phyloP scores from a whole-genome alignment of 2,888 invertebrate species.

The Omphaloscelis lunosa region DNA sequence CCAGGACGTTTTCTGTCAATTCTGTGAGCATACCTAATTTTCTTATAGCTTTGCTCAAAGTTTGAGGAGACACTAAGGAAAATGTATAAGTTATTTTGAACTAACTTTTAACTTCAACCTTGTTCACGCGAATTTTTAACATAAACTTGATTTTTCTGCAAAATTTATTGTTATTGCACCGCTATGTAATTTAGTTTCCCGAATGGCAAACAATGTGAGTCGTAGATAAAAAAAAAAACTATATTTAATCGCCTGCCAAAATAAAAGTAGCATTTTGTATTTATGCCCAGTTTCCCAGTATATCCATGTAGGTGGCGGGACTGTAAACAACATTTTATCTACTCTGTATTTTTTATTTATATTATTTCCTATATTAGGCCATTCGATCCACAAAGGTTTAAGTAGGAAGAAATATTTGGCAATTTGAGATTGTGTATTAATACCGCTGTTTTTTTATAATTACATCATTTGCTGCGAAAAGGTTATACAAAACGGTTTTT shows the following conservation, averaged over 20 bases:
- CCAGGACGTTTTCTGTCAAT: slow-evolving; percentile 89
- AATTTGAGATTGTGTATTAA: neutral
- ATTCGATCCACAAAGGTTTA: neutral
- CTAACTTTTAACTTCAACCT: neutral
- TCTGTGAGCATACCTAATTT: slow-evolving; percentile 80
- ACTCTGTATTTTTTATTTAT: no score
- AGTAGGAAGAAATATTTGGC: neutral
- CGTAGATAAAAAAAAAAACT: neutral
- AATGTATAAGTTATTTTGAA: neutral
- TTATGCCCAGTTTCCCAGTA: neutral
- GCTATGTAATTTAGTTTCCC: neutral
- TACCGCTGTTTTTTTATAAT: neutral
- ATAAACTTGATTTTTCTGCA: neutral
- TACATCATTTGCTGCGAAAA: neutral
- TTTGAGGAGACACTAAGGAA: neutral
- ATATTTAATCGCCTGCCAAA: neutral
- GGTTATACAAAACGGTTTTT: neutral
- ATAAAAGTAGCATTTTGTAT: neutral
- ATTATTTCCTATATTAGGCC: neutral
- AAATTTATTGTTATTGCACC: neutral
- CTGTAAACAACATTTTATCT: neutral
- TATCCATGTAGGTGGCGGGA: neutral
- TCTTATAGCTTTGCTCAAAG: neutral
- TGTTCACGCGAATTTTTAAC: neutral
- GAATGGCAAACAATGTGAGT: neutral